A percentile compares a stretch with the other conserved stretches of the same genome.
Evolutionary conservation across 1,140 invertebrate species (phyloP).

Genomic region (Dinoponera quadriceps): DNA sequence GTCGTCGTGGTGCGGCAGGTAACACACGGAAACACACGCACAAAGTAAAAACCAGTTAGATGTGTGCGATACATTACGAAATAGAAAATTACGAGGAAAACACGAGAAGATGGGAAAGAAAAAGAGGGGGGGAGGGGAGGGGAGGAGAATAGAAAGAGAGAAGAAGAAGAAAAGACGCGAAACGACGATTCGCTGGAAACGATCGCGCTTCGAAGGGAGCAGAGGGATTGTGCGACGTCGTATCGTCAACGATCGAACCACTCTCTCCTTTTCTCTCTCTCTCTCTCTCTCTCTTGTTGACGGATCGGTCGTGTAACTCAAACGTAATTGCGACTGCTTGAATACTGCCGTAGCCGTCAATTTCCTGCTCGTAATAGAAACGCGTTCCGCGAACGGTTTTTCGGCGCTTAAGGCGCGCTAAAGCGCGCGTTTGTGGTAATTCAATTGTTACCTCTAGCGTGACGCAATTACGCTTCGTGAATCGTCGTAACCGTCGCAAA

Average conservation of each 20-base stretch:
- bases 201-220: background rate
- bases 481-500: background rate
- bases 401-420: background rate
- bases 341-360: conserved; percentile 18
- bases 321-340: conserved; percentile 23
- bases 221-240: background rate
- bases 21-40: conserved; percentile 77
- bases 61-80: conserved; percentile 49
- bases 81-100: background rate
- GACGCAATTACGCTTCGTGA: conserved; percentile 16
- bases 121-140: background rate
- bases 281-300: background rate
- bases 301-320: conserved; percentile 20
- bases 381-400: conserved; percentile 41
- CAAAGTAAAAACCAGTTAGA: conserved; percentile 78
- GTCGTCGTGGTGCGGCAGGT: conserved; percentile 70
- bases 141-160: too few species aligned
- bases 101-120: background rate
- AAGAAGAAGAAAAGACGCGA: background rate
- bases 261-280: background rate
- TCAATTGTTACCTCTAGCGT: conserved; percentile 4
- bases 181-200: conserved; percentile 11
- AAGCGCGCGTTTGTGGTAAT: conserved; percentile 20
- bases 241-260: conserved; percentile 5
- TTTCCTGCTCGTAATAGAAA: conserved; percentile 38